Base-by-base conservation (phyloP, 1,140 invertebrate species). In the Leucophenga varia region DNA sequence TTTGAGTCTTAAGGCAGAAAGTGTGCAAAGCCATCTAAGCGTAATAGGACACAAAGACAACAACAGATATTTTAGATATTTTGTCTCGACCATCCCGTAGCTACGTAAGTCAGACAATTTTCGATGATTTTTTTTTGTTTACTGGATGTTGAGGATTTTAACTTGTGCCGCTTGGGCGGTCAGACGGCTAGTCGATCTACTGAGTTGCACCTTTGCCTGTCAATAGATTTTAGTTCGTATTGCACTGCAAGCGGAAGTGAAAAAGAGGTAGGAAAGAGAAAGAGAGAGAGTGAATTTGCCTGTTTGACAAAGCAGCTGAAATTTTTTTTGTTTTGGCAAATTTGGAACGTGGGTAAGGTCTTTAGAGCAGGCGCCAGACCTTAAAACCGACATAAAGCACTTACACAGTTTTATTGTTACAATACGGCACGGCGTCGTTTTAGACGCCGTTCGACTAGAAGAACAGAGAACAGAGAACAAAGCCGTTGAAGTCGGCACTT, bases 341-440 rank as follows among this genome's bases (percentile, higher is more conserved):
- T 37, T 37, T 37, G 18, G 35, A 17, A 17, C 22, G 50, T 55
- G 59, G 63, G 50, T 55, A 50, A 53, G 53, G 63, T 67, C 63
- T 50, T 67, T 67, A 67, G 59, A 63, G 38, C 36, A 63, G 63
- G 63, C 63, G 63, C 63, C 63, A 67, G 63, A 63, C n/a, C 49
- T 51, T 67, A 67, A 67, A 67, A 67, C 48, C 43, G 49, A 44
- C 22, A 38, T 16, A 46, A 37, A 39, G 43, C 59, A 61, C 47
- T 61, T 54, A 57, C 64, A 64, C 61, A 12, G 35, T 19, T 37
- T 37, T 37, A 37, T 37, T 37, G 35, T 37, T 8, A n/a, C n/a
- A n/a, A n/a, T n/a, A n/a, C n/a, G n/a, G n/a, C n/a, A n/a, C n/a
- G n/a, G n/a, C n/a, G n/a, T n/a, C n/a, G n/a, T n/a, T n/a, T n/a